Evolutionary conservation across 2,797 vertebrate species (phyloP), one percentile per base, ranked within the genome.

Genomic region (Furcifer pardalis): DNA sequence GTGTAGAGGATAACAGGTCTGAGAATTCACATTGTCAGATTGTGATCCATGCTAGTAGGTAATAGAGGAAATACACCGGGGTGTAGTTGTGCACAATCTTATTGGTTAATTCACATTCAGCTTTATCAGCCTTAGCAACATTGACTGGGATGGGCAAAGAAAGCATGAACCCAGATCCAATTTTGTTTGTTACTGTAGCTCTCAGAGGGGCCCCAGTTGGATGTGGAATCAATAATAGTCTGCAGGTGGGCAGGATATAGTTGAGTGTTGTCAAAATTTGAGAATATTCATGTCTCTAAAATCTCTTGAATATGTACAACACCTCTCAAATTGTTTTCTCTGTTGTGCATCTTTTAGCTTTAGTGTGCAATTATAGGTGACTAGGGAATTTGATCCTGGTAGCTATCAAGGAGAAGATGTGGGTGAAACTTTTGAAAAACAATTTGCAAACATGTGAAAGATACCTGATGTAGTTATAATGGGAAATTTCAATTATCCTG

Each of bases 1-100:
- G 72, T 82, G 71, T 30, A 83, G 87, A 27, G 0, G 0, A 82
- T 90, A 86, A 90, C 42, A 75, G 83, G 82, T 84, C 88, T 85
- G 82, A 83, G 86, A 94, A 90, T 21, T 85, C 90, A 84, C 77
- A 80, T 91, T 83, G 63, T 87, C 73, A 82, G 87, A 85, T 86
- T 88, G 77, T 62, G 89, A 90, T 86, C 89, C 84, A 90, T 65
- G 56, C 69, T 69, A 83, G 84, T 83, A 86, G 79, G 81, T 80
- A 89, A 79, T 82, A 42, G 86, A 92, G 71, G 74, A 85, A 94
- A 92, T 83, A 80, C 49, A 77, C 77, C 89, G 49, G 76, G 35
- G 59, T 44, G 84, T 59, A 72, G 17, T 68, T 87, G 80, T 83
- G 81, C 85, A 90, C 81, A 90, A 88, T 89, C 89, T 90, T 65